phyloP scores from a whole-genome alignment of 2,888 invertebrate species.

The Spilosoma lubricipeda region DNA sequence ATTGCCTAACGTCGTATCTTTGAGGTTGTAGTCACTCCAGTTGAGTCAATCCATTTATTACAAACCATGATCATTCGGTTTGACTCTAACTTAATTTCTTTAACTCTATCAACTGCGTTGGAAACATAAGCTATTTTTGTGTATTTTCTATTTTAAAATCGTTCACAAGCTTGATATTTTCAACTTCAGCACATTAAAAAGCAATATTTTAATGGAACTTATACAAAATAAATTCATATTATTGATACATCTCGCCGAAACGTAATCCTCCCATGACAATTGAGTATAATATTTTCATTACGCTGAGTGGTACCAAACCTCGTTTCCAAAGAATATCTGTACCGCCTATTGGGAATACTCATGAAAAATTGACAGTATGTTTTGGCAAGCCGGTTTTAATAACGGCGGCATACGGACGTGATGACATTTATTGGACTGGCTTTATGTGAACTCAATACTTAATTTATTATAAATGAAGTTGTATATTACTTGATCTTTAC shows the following conservation, averaged over 20 bases:
- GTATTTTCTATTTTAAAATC: background rate
- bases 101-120: background rate
- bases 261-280: slow-evolving; percentile 63
- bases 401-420: slow-evolving; percentile 22
- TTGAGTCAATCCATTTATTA: no score
- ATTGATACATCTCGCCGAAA: slow-evolving; percentile 55
- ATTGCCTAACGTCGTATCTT: no score
- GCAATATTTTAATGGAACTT: slow-evolving; percentile 41
- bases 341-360: slow-evolving; percentile 40
- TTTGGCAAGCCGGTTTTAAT: slow-evolving; percentile 51
- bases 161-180: background rate
- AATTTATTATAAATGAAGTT: no score
- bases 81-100: background rate
- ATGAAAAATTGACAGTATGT: slow-evolving; percentile 52
- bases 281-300: slow-evolving; percentile 65
- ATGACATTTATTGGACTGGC: slow-evolving; percentile 24
- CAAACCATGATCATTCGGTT: no score
- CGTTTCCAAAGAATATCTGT: slow-evolving; percentile 54
- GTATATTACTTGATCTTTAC: no score
- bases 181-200: slow-evolving; percentile 20
- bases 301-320: slow-evolving; percentile 61
- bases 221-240: slow-evolving; percentile 49
- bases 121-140: background rate
- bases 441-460: background rate
- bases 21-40: no score